Evolutionary conservation across 2,888 invertebrate genomes (phyloP).

Genomic region (Sphecodes monilicornis): DNA sequence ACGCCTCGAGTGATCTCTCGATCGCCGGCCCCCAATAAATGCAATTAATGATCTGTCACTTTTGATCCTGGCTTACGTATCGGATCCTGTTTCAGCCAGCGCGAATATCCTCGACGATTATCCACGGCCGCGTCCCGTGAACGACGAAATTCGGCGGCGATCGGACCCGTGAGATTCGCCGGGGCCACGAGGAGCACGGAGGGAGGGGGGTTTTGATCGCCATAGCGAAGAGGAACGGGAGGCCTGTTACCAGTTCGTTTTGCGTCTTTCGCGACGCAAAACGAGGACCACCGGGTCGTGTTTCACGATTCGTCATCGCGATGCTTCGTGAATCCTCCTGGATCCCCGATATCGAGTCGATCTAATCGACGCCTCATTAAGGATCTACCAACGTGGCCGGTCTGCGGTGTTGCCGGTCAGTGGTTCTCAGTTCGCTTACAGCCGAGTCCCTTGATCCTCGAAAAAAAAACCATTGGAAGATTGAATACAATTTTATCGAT

Average conservation of each 20-base stretch:
- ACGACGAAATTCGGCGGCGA: conserved; percentile 17
- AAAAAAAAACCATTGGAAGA: not conserved
- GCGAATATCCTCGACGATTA: conserved; percentile 3
- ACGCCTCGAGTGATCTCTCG: conserved; percentile 63
- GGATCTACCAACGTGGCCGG: conserved; percentile 76
- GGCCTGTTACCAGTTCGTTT: conserved; percentile 34
- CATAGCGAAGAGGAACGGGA: not conserved
- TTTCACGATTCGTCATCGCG: conserved; percentile 72
- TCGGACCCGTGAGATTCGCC: not conserved
- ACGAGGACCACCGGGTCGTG: conserved; percentile 54
- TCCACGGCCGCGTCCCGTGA: not conserved
- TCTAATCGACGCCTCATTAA: conserved; percentile 82
- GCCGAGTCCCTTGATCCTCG: not conserved
- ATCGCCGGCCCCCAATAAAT: conserved; percentile 68
- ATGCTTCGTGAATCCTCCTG: conserved; percentile 70
- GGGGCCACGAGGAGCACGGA: not conserved
- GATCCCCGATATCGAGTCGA: conserved; percentile 77
- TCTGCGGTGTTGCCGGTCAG: conserved; percentile 58
- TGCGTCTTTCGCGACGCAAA: conserved; percentile 27
- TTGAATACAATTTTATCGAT: not conserved
- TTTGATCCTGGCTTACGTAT: conserved; percentile 75
- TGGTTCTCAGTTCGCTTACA: conserved; percentile 51
- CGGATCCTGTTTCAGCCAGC: conserved; percentile 57
- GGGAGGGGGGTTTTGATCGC: not conserved
- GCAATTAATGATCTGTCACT: conserved; percentile 77